These are phyloP conservation scores for Oreochromis grahami DNA, from an alignment of 2,797 vertebrate genomes.

Conservation along the genomic window DNA sequence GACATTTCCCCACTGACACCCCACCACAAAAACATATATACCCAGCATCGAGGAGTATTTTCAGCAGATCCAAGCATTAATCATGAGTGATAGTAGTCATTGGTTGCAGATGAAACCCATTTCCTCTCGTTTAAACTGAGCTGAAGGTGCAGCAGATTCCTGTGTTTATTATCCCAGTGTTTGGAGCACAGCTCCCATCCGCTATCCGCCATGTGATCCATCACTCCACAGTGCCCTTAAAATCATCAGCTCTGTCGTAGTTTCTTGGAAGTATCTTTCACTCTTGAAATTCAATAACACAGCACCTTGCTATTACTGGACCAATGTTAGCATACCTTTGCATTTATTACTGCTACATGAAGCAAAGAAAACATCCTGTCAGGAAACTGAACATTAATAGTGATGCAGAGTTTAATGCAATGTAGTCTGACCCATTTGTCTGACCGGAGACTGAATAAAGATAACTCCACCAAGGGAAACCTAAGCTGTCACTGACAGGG, in stretches of 20 bases:
- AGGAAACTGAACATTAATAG: slow-evolving; percentile 39
- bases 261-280: slow-evolving; percentile 18
- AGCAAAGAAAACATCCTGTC: slow-evolving; percentile 52
- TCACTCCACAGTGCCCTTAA: slow-evolving; percentile 19
- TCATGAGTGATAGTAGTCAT: slow-evolving; percentile 62
- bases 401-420: slow-evolving; percentile 37
- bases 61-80: slow-evolving; percentile 55
- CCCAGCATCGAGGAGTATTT: slow-evolving; percentile 22
- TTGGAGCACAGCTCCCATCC: slow-evolving; percentile 15
- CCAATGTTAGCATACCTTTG: slow-evolving; percentile 14
- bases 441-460: slow-evolving; percentile 34
- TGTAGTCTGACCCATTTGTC: slow-evolving; percentile 30
- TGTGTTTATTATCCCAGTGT: slow-evolving; percentile 57
- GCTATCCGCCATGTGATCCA: slow-evolving; percentile 17
- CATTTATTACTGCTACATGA: slow-evolving; percentile 33
- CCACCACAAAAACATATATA: slow-evolving; percentile 3
- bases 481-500: slow-evolving; percentile 35
- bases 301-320: slow-evolving; percentile 3
- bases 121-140: slow-evolving; percentile 57
- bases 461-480: slow-evolving; percentile 49
- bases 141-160: slow-evolving; percentile 47
- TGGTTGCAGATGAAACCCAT: slow-evolving; percentile 69
- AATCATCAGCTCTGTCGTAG: neutral
- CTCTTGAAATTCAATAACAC: slow-evolving; percentile 24
- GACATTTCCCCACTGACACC: neutral